Evolutionary conservation across 2,888 invertebrate species (phyloP).

Genomic region (Drosophila kuntzei): DNA sequence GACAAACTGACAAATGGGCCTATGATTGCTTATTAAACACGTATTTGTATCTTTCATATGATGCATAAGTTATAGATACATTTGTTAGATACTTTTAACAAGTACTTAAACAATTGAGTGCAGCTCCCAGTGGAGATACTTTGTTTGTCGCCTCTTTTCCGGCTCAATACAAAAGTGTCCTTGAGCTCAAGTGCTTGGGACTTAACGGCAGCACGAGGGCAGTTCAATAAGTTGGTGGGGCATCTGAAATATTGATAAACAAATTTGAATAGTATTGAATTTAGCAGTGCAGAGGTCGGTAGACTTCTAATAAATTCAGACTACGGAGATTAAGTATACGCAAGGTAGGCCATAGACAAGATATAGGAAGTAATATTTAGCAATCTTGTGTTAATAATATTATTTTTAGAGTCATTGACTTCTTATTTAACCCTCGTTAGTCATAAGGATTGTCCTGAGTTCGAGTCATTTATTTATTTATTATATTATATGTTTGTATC

Average conservation of each 20-base stretch:
- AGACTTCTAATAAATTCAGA: neutral
- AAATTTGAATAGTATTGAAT: neutral
- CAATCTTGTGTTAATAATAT: neutral
- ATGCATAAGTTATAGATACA: slow-evolving; percentile 15
- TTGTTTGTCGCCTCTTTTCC: slow-evolving; percentile 16
- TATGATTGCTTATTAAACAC: slow-evolving; percentile 46
- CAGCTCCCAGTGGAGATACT: slow-evolving; percentile 6
- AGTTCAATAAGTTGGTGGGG: neutral
- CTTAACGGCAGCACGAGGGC: slow-evolving; percentile 9
- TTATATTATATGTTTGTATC: slow-evolving; percentile 4
- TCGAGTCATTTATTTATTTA: slow-evolving; percentile 25
- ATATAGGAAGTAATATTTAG: neutral
- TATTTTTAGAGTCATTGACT: neutral
- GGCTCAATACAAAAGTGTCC: slow-evolving; percentile 12
- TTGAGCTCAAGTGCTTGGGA: slow-evolving; percentile 9
- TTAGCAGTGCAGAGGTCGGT: neutral
- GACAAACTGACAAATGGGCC: slow-evolving; percentile 50
- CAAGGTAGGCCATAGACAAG: neutral
- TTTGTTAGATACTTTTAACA: slow-evolving; percentile 3
- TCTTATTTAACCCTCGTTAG: neutral
- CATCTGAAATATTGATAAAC: neutral
- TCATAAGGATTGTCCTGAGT: neutral
- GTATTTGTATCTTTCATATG: slow-evolving; percentile 23
- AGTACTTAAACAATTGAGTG: slow-evolving; percentile 17
- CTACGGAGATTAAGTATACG: slow-evolving; percentile 3